Evolutionary conservation across 2,113 vertebrate species (phyloP).

Genomic region (Coryphaenoides rupestris): DNA sequence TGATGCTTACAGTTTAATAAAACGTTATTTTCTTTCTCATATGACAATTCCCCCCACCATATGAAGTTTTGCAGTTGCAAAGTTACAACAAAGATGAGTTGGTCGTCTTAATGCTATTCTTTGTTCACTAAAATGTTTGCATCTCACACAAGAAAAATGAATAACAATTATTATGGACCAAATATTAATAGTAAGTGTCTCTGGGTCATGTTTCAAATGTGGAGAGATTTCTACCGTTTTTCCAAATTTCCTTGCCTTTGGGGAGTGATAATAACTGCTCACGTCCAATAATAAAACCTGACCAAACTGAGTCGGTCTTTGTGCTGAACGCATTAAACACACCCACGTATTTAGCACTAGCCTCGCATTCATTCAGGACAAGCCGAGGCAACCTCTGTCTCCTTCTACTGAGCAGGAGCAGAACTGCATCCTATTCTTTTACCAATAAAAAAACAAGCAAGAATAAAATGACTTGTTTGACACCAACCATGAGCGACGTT

Average conservation of each 20-base stretch:
- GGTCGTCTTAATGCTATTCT: not conserved
- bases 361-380: not conserved
- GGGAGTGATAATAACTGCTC: constrained; percentile 30
- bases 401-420: not conserved
- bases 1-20: too few species aligned
- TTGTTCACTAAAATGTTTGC: not conserved
- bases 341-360: not conserved
- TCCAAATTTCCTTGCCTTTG: constrained; percentile 39
- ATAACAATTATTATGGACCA: too few species aligned
- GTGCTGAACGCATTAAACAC: not conserved
- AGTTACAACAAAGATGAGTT: not conserved
- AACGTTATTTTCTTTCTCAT: too few species aligned
- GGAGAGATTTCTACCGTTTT: constrained; percentile 31
- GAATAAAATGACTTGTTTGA: too few species aligned
- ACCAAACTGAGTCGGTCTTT: constrained; percentile 19
- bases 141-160: not conserved
- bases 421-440: not conserved
- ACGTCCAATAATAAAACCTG: constrained; percentile 56
- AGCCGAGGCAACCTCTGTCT: too few species aligned
- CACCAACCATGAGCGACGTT: too few species aligned
- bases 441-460: not conserved
- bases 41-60: too few species aligned
- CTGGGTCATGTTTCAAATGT: not conserved
- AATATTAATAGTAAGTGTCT: too few species aligned
- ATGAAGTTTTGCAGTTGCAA: too few species aligned